Percentiles rank a stretch among this genome's conserved stretches.
Conservation (phyloP, 2,113 vertebrate genomes). For the Apodemus speciosus region DNA sequence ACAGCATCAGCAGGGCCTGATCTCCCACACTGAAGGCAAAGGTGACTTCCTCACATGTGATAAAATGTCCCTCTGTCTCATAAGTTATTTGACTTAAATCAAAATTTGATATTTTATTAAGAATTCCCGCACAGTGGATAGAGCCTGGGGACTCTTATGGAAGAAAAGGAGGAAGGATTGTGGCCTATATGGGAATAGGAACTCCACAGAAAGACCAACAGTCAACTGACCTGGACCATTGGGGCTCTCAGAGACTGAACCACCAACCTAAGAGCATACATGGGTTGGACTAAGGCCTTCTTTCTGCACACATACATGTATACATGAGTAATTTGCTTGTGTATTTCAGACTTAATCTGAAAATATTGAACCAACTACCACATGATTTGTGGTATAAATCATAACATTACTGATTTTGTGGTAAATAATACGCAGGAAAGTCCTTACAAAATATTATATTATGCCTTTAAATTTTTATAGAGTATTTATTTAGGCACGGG, state of each 20-base stretch:
- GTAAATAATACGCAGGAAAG: conserved; percentile 5
- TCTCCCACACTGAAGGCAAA: conserved; percentile 71
- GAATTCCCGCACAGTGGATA: neutral
- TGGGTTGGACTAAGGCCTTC: no score
- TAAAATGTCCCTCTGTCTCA: conserved; percentile 8
- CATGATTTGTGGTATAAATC: neutral
- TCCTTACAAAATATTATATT: conserved; percentile 43
- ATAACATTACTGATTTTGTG: conserved; percentile 40
- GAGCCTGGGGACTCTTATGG: no score
- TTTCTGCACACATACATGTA: no score
- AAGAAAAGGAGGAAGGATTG: no score
- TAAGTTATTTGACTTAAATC: conserved; percentile 25
- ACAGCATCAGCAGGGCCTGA: conserved; percentile 64
- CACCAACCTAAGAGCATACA: no score
- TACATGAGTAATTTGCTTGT: conserved; percentile 39
- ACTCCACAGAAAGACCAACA: no score
- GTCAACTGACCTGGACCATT: no score
- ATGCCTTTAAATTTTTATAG: neutral
- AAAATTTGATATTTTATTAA: conserved; percentile 47
- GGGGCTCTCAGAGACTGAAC: no score
- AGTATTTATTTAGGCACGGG: neutral
- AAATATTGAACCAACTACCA: neutral
- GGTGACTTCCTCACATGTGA: conserved; percentile 65
- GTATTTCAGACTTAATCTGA: conserved; percentile 15
- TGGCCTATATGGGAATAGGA: no score